These are phyloP conservation scores for Anabas testudineus DNA, from an alignment of 2,797 vertebrate genomes.

Conservation along the genomic window DNA sequence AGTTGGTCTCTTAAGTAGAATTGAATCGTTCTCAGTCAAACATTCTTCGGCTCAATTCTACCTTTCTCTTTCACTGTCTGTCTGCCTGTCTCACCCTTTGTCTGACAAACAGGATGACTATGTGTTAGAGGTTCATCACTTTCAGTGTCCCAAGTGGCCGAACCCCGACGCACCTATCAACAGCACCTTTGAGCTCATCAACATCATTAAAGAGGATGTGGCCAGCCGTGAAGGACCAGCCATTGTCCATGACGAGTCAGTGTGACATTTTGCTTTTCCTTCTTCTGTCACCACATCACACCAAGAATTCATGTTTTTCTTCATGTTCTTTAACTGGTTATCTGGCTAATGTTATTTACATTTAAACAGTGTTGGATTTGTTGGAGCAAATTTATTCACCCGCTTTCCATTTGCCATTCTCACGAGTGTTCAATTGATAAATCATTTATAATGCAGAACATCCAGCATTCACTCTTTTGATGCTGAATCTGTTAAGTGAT, in stretches of 20 bases:
- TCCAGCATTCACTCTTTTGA: too few species aligned
- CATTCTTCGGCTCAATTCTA: neutral
- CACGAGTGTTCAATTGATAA: too few species aligned
- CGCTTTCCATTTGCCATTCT: too few species aligned
- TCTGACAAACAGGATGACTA: constrained; percentile 90
- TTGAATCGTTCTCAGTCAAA: neutral
- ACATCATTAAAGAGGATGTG: constrained; percentile 94
- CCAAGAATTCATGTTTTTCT: neutral
- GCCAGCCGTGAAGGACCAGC: constrained; percentile 93
- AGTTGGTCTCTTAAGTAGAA: too few species aligned
- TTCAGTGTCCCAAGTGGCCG: constrained; percentile 97
- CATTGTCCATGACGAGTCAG: constrained; percentile 96
- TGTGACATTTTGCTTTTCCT: constrained; percentile 3
- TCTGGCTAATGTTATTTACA: too few species aligned
- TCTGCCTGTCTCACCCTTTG: neutral
- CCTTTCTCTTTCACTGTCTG: neutral
- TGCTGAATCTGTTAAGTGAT: too few species aligned
- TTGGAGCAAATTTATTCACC: too few species aligned
- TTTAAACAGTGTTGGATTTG: too few species aligned
- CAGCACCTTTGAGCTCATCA: constrained; percentile 95
- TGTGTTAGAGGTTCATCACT: constrained; percentile 94
- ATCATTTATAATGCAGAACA: too few species aligned
- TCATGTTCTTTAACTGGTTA: too few species aligned
- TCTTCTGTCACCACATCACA: neutral
- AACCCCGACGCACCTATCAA: constrained; percentile 93